phyloP scores from a whole-genome alignment of 2,113 vertebrate species.

The Australoheros scitulus region DNA sequence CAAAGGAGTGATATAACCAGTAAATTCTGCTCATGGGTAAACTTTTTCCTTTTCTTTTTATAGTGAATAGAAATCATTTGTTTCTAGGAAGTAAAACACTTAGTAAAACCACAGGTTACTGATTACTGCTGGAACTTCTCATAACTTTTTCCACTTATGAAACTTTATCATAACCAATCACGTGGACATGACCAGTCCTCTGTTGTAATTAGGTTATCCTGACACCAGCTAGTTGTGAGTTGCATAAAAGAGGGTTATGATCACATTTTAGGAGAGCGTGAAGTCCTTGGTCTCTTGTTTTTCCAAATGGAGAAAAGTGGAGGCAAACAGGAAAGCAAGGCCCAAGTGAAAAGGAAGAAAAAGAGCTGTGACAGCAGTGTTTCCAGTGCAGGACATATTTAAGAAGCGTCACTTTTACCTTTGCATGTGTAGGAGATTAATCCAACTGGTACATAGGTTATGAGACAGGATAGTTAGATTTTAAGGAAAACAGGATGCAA shows the following conservation, averaged over 20 bases:
- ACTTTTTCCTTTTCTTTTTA: background rate
- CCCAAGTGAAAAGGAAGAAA: conserved; percentile 51
- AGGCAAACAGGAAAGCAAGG: conserved; percentile 57
- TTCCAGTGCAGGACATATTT: conserved; percentile 29
- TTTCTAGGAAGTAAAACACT: background rate
- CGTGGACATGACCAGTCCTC: background rate
- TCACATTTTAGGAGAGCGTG: conserved; percentile 16
- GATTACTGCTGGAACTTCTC: background rate
- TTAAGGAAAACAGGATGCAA: conserved; percentile 66
- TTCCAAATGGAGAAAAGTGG: conserved; percentile 21
- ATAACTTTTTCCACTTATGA: background rate
- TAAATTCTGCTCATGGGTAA: background rate
- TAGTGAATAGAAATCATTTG: background rate
- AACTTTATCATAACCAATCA: background rate
- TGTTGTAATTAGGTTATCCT: conserved; percentile 8
- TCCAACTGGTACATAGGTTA: conserved; percentile 50
- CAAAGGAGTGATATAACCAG: background rate
- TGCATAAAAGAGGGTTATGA: conserved; percentile 13
- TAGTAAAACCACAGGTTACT: background rate
- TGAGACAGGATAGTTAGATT: conserved; percentile 52
- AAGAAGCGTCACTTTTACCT: conserved; percentile 20
- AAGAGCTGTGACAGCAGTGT: conserved; percentile 51
- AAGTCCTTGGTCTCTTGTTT: conserved; percentile 8
- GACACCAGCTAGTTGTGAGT: background rate
- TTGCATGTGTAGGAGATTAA: conserved; percentile 42